Evolutionary conservation across 2,888 invertebrate genomes (phyloP), one percentile per base, ranked within the genome.

Genomic region (Trachelus tabidus): DNA sequence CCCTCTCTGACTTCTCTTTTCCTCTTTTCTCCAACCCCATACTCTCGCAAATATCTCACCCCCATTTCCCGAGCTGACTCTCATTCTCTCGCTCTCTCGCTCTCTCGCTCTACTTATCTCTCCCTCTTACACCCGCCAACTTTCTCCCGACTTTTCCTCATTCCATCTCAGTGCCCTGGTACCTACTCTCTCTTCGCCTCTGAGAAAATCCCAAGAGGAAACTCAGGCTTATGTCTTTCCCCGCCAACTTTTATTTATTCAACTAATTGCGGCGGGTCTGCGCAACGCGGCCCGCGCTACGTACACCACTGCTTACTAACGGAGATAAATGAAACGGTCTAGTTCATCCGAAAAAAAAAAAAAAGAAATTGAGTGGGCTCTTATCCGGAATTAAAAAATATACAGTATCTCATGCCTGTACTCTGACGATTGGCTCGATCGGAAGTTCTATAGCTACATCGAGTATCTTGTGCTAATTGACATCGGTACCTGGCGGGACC

Each of bases 191-290:
- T 40, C 37, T 11, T 77, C 69, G 33, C 74, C 69, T 71, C n/a
- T 75, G 37, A 69, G 77, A 77, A 77, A 75, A 78, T 78, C 78
- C 76, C 78, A 75, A 75, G 78, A 75, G 78, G 75, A 78, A 78
- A 76, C 76, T 76, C 78, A 73, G 73, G 75, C 78, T 75, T 73
- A 73, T 75, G 73, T 78, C 78, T 78, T 78, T 78, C 80, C 75
- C 34, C 81, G 79, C 81, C 84, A 81, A 84, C 83, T 84, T 86
- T 88, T 87, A 86, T 86, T 88, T 87, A 87, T 87, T 87, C 86
- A 83, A 79, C 84, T 89, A 89, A 88, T 88, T 88, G 86, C 82
- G 81, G 79, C 82, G 80, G 74, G 81, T 78, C 74, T 80, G 83
- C 35, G 23, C 11, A 56, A 56, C 56, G 56, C 56, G 56, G 56